Percentiles rank a stretch among this genome's conserved stretches.
Evolutionary conservation across 2,113 vertebrate genomes (phyloP).

Genomic region (Megaptera novaeangliae): DNA sequence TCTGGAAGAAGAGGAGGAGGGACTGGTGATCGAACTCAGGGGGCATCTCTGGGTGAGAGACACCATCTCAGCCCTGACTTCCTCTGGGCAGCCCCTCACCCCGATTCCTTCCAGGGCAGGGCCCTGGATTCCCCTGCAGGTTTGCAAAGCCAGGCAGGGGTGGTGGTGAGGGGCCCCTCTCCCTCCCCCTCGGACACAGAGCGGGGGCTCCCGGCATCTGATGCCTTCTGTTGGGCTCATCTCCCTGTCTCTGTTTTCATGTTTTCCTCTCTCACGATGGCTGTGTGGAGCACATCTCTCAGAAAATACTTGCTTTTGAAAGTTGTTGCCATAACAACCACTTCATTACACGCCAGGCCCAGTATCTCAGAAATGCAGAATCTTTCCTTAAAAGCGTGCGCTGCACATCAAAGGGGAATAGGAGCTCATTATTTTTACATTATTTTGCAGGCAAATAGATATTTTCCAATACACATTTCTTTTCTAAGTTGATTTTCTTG

Average conservation of each 20-base stretch:
- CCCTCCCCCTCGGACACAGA: slow-evolving; percentile 53
- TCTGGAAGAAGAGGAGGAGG: background rate
- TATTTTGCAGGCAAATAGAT: slow-evolving; percentile 87
- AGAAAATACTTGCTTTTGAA: slow-evolving; percentile 88
- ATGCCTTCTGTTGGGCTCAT: slow-evolving; percentile 82
- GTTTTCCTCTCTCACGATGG: slow-evolving; percentile 85
- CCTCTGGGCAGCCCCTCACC: too few relatives aligned
- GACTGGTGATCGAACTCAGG: background rate
- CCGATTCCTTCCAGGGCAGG: background rate
- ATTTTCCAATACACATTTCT: slow-evolving; percentile 81
- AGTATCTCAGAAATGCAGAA: slow-evolving; percentile 89
- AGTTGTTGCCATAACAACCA: slow-evolving; percentile 89
- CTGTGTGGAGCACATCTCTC: slow-evolving; percentile 88
- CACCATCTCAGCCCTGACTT: too few relatives aligned
- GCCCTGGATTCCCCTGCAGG: slow-evolving; percentile 28
- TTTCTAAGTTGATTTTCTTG: slow-evolving; percentile 84
- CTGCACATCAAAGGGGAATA: slow-evolving; percentile 86
- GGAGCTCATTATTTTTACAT: slow-evolving; percentile 88
- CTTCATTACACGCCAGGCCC: slow-evolving; percentile 86
- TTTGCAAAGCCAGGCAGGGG: slow-evolving; percentile 15
- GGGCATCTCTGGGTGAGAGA: background rate
- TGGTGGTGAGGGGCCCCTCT: background rate
- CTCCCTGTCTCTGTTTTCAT: slow-evolving; percentile 87
- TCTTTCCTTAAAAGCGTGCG: slow-evolving; percentile 86
- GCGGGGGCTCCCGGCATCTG: slow-evolving; percentile 71